Evolutionary conservation across 2,797 vertebrate species (phyloP), one percentile per base, ranked within the genome.

Genomic region (Carapus acus): DNA sequence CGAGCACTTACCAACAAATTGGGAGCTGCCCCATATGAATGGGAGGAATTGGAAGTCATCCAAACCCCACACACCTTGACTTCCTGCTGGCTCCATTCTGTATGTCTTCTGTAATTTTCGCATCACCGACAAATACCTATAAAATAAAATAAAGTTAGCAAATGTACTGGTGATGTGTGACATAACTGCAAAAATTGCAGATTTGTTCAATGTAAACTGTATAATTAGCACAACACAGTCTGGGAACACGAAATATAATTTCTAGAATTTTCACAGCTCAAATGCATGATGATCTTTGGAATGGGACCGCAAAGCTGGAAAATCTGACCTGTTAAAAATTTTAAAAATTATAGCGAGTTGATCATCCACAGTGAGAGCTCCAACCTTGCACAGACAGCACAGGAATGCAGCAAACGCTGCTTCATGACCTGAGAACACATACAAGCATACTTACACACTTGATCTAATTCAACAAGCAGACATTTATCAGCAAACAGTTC

Each of bases 41-140:
- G 95, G 95, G 17, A 99, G 86, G 52, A 98, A 98, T 43, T 98
- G 96, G 81, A 99, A 99, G 79, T 98, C 94, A 3, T 99, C 94
- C 62, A 99, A 89, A 49, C 94, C 94, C 95, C 95, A 99, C 47
- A 97, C 95, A 0, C 96, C 96, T 80, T 98, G 95, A 80, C 94
- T 98, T 54, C 96, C 96, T 0, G 96, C 96, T 0, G 96, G 96
- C 77, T 99, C 96, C 94, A 99, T 98, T 51, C 95, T 87, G 81
- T 99, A 97, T 0, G 91, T 94, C 71, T 89, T 93, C 86, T 98
- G 96, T 58, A 99, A 87, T 64, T 96, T 97, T 56, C 93, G 77
- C 94, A 97, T 97, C 54, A 98, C 88, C 61, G 80, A 79, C 1
- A 99, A 87, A 81, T 98, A 99, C 81, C 96, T 98, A 77, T 12